phyloP scores from a whole-genome alignment of 1,140 invertebrate species.

The Danaus melanippus region DNA sequence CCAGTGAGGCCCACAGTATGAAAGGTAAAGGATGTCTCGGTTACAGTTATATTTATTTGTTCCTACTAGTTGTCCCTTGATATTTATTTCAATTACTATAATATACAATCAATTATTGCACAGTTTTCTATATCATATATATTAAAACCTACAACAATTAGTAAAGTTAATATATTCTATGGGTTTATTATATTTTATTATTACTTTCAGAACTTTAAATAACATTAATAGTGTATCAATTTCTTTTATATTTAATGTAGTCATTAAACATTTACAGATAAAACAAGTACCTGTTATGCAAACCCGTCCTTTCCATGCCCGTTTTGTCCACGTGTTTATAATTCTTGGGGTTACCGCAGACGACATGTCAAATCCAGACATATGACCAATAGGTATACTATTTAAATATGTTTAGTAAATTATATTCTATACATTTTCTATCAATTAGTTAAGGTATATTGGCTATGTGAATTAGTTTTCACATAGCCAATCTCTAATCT shows the following conservation, averaged over 20 bases:
- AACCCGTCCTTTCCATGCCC: slow-evolving; percentile 76
- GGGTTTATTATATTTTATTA: slow-evolving; percentile 5
- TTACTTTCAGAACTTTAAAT: neutral
- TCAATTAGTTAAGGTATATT: too few relatives aligned
- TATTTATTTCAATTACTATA: too few relatives aligned
- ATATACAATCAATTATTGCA: too few relatives aligned
- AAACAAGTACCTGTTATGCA: slow-evolving; percentile 51
- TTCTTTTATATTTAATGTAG: neutral
- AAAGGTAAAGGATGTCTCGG: slow-evolving; percentile 37
- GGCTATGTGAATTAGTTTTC: too few relatives aligned
- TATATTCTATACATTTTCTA: too few relatives aligned
- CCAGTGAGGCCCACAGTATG: slow-evolving; percentile 46
- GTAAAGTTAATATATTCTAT: slow-evolving; percentile 12
- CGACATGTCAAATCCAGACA: slow-evolving; percentile 77
- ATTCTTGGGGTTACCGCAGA: slow-evolving; percentile 77
- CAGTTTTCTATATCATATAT: too few relatives aligned
- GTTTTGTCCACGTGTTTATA: slow-evolving; percentile 77
- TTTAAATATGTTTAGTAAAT: neutral
- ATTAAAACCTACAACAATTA: too few relatives aligned
- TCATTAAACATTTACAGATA: slow-evolving; percentile 40
- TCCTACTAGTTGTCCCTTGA: neutral
- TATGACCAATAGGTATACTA: slow-evolving; percentile 59
- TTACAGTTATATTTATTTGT: slow-evolving; percentile 1
- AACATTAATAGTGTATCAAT: too few relatives aligned
- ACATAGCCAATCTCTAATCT: too few relatives aligned